These are phyloP conservation scores for Dendrolimus punctatus DNA, from an alignment of 1,140 invertebrate species.

Conservation along the genomic window DNA sequence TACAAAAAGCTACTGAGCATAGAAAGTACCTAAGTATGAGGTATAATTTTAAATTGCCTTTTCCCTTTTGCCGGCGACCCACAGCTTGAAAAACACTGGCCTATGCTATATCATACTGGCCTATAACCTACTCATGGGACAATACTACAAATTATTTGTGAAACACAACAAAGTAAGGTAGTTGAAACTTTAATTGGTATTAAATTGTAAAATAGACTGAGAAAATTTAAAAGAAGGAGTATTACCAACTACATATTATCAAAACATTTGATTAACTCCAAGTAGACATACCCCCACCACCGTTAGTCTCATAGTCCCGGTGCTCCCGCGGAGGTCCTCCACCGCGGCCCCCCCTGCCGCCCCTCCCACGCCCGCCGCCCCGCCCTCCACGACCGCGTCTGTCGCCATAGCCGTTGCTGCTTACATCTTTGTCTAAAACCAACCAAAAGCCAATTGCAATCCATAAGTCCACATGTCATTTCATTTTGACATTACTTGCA, in stretches of 20 bases:
- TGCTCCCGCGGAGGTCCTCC: constrained; percentile 17
- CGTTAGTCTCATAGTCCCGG: constrained; percentile 20
- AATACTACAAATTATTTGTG: no score
- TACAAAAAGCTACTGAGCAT: no score
- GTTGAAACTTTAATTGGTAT: no score
- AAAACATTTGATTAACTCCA: background rate
- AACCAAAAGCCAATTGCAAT: background rate
- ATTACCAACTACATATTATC: background rate
- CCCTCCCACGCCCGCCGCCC: constrained; percentile 36
- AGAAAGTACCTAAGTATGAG: no score
- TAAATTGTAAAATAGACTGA: no score
- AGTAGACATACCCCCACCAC: constrained; percentile 4
- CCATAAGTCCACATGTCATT: background rate
- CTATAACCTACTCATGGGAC: no score
- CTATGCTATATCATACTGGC: no score
- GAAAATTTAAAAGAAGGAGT: no score
- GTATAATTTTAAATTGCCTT: no score
- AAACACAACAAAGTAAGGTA: no score
- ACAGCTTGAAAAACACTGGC: no score
- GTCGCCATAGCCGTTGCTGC: constrained; percentile 43
- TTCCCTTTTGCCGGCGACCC: no score
- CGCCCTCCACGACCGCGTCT: constrained; percentile 40
- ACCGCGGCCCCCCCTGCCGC: constrained; percentile 24
- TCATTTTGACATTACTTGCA: background rate
- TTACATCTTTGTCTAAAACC: constrained; percentile 31